These are phyloP conservation scores for Leptobrachium ailaonicum DNA, from an alignment of 2,113 vertebrate genomes.

Conservation along the genomic window DNA sequence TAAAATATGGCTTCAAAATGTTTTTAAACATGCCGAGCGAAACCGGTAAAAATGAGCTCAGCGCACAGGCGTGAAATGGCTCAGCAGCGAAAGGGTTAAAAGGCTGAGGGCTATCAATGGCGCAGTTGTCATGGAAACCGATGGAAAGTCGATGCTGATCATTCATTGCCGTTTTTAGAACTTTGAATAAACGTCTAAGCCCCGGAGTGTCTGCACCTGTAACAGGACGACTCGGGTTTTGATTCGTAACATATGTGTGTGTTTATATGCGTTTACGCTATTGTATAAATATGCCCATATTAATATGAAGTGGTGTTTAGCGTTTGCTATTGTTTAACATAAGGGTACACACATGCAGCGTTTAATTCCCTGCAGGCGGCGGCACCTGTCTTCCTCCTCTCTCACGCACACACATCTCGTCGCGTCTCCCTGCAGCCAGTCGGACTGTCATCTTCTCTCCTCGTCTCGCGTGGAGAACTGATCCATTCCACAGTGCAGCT, in stretches of 20 bases:
- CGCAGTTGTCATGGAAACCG: too few relatives aligned
- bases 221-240: background rate
- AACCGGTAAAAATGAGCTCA: too few relatives aligned
- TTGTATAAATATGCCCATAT: background rate
- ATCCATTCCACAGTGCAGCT: constrained; percentile 37
- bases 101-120: too few relatives aligned
- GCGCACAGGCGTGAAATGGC: too few relatives aligned
- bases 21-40: too few relatives aligned
- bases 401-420: background rate
- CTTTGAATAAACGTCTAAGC: too few relatives aligned
- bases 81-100: too few relatives aligned
- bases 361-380: background rate
- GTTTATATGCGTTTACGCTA: background rate
- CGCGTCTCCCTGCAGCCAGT: background rate
- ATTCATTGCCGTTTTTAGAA: too few relatives aligned
- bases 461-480: constrained; percentile 17
- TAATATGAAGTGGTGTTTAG: background rate
- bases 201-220: too few relatives aligned
- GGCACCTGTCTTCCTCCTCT: constrained; percentile 15
- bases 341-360: background rate
- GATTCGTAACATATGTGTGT: constrained; percentile 7
- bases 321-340: background rate
- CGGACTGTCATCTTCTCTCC: constrained; percentile 34
- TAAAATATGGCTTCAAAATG: too few relatives aligned
- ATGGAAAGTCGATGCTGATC: too few relatives aligned